A percentile compares a stretch with the other conserved stretches of the same genome.
Evolutionary conservation across 2,888 invertebrate genomes (phyloP).

Genomic region (Aphodius sticticus): DNA sequence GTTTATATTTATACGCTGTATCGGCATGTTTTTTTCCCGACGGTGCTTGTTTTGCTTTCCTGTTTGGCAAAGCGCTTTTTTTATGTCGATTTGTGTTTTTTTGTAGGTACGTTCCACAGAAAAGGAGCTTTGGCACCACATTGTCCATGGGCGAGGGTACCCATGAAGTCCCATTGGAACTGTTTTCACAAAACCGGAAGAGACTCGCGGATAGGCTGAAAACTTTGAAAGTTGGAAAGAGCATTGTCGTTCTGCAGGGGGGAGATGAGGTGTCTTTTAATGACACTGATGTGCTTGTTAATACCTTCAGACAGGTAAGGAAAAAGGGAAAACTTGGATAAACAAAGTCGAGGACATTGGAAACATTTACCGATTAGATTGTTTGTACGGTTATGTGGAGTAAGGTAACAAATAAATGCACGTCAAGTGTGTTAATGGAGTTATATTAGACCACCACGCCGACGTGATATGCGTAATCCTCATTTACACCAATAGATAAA

Average conservation of each 20-base stretch:
- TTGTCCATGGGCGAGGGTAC: conserved; percentile 77
- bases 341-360: no score
- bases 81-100: background rate
- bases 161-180: conserved; percentile 76
- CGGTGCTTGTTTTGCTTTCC: background rate
- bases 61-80: background rate
- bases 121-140: conserved; percentile 24
- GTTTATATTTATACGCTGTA: background rate
- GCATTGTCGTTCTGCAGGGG: conserved; percentile 85
- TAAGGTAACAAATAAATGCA: no score
- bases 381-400: no score
- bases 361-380: no score
- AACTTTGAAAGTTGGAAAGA: conserved; percentile 58
- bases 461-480: no score
- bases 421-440: no score
- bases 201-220: conserved; percentile 70
- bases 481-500: no score
- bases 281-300: conserved; percentile 84
- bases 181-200: conserved; percentile 81
- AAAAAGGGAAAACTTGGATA: background rate
- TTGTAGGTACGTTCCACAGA: background rate
- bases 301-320: conserved; percentile 82
- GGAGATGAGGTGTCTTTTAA: conserved; percentile 82
- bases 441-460: no score
- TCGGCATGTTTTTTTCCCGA: background rate